Evolutionary conservation across 2,113 vertebrate species (phyloP), one percentile per base, ranked within the genome.

Genomic region (Pelmatolapia mariae): DNA sequence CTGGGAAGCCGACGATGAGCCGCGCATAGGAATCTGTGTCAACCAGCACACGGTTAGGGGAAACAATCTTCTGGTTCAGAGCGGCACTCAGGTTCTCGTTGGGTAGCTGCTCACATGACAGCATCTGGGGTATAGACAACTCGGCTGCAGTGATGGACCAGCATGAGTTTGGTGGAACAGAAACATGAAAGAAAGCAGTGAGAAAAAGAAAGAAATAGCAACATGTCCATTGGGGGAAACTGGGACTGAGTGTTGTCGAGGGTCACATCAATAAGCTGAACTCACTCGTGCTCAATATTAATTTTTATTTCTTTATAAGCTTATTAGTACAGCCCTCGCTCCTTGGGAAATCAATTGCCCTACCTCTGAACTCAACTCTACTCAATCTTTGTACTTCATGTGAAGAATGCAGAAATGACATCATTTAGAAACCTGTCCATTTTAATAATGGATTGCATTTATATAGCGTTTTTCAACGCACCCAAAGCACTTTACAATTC

Each of bases 1-100:
- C 98, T 53, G 99, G 99, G 93, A 99, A 99, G 80, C 98, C 99
- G 59, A 99, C 90, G 4, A 99, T 85, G 40, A 99, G 10, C 19
- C 94, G 96, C 10, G 98, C 98, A 5, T 97, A 99, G 92, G 93
- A 96, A 38, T 94, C 89, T 12, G 94, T 88, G 92, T 99, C 98
- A 4, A 97, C 96, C 86, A 98, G 87, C 6, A 99, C 43, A n/a
- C 98, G 97, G 94, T 98, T 99, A 4, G 99, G 98, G 18, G 98
- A 98, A 66, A 93, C 96, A 10, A 99, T 99, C 94, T 98, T 99
- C 93, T 99, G 98, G 89, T 96, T 97, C 86, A 99, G 95, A 66
- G 98, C 98, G 15, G 96, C 94, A 40, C 97, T 99, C 83, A 99
- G 97, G 93, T 98, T 98, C 96, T 98, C 98, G 24, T 97, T 96